Evolutionary conservation across 2,113 vertebrate species (phyloP).

Genomic region (Ifrita kowaldi): DNA sequence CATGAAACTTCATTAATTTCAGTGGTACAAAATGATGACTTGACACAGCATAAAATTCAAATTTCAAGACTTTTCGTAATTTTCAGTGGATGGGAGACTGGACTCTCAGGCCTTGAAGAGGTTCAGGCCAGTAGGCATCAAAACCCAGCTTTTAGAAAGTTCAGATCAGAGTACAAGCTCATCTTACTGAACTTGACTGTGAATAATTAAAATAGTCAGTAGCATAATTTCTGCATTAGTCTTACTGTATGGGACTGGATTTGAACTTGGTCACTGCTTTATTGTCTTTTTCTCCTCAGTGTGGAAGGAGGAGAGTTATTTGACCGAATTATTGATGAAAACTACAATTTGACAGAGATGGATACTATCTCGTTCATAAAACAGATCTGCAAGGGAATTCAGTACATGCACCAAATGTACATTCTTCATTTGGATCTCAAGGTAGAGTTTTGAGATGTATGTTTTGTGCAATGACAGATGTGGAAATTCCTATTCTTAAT

Average conservation of each 20-base stretch:
- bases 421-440: constrained; percentile 97
- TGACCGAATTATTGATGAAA: constrained; percentile 95
- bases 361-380: constrained; percentile 90
- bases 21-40: neutral
- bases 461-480: neutral
- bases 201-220: neutral
- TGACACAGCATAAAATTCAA: neutral
- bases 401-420: constrained; percentile 97
- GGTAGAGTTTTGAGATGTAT: constrained; percentile 69
- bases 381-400: constrained; percentile 93
- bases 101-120: neutral
- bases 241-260: neutral
- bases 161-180: neutral
- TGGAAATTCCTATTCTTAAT: neutral
- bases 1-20: neutral
- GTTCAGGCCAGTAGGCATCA: neutral
- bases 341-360: constrained; percentile 87
- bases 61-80: neutral
- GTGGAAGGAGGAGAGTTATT: constrained; percentile 96
- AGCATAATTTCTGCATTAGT: neutral
- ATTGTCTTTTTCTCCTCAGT: constrained; percentile 62
- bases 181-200: neutral
- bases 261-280: neutral
- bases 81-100: neutral
- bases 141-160: neutral